Evolutionary conservation across 2,888 invertebrate genomes (phyloP), one percentile per base, ranked within the genome.

Genomic region (Tenodera sinensis): DNA sequence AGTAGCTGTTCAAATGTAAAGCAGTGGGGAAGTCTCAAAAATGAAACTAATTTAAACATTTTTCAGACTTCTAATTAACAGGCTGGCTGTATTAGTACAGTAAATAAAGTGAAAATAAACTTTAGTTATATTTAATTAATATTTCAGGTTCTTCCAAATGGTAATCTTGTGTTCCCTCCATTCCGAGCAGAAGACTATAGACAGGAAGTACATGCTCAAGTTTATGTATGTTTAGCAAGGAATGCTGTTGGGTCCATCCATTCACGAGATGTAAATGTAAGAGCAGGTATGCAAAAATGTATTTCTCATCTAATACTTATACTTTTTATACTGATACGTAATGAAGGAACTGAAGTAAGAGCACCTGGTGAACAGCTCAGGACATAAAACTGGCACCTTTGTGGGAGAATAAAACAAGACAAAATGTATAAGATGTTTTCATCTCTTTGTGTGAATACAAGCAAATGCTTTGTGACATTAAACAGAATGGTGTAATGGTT

Each of bases 101-200:
- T 34, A 34, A 34, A 4, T 34, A 34, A 34, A 34, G 34, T 34
- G 34, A 34, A 3, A 30, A 30, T 2, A 30, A 30, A 4, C 30
- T 34, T 27, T 34, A 47, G 0, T 28, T 0, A 81, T 54, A 27
- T 89, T 30, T 84, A 93, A 88, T 54, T 54, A 15, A 54, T 6
- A 8, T 92, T 93, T 27, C 94, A 97, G 96, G 96, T 97, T 90
- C 93, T 98, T 92, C 96, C 98, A 89, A 98, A 98, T 93, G 98
- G 98, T 92, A 98, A 98, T 93, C 94, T 99, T 92, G 97, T 98
- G 88, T 98, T 99, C 93, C 98, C 98, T 90, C 98, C 98, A 81
- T 99, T 99, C 95, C 96, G 98, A 90, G 98, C 98, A 88, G 97
- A 98, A 93, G 97, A 98, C 93, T 98, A 98, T 93, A 96, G 97